These are phyloP conservation scores for Helicoverpa zea DNA, from an alignment of 1,140 invertebrate species.

Conservation along the genomic window DNA sequence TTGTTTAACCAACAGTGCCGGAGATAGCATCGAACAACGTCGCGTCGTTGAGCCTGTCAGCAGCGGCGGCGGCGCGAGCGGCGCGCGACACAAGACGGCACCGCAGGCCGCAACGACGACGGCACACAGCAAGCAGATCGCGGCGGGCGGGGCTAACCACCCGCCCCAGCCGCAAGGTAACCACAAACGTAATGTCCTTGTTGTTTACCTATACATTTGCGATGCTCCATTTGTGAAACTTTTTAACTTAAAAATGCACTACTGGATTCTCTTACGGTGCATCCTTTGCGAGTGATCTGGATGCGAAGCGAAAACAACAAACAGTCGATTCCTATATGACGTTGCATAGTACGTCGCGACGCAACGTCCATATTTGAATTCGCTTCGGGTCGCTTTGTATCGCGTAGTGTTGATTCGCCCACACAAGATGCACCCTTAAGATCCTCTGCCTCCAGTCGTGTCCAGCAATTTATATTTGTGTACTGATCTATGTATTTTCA, in stretches of 20 bases:
- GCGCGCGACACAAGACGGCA: slow-evolving; percentile 72
- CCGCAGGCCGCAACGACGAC: slow-evolving; percentile 90
- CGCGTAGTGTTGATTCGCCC: no score
- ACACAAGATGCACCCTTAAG: no score
- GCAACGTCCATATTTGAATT: no score
- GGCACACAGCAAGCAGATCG: slow-evolving; percentile 91
- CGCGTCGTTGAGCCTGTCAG: slow-evolving; percentile 53
- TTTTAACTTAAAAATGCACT: no score
- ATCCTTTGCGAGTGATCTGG: no score
- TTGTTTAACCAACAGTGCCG: slow-evolving; percentile 66
- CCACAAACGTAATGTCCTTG: slow-evolving; percentile 85
- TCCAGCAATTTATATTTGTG: no score
- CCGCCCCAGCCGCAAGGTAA: slow-evolving; percentile 90
- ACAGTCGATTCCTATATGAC: no score
- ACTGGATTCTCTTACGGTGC: no score
- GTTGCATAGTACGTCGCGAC: no score
- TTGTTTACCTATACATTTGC: slow-evolving; percentile 66
- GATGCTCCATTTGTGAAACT: neutral
- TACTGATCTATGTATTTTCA: no score
- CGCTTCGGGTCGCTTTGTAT: no score
- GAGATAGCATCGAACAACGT: slow-evolving; percentile 75
- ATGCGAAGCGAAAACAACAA: neutral
- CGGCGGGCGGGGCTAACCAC: slow-evolving; percentile 89
- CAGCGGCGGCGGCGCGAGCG: slow-evolving; percentile 65
- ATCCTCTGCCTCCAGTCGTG: no score